Evolutionary conservation across 2,113 vertebrate genomes (phyloP), one percentile per base, ranked within the genome.

Genomic region (Anseranas semipalmata): DNA sequence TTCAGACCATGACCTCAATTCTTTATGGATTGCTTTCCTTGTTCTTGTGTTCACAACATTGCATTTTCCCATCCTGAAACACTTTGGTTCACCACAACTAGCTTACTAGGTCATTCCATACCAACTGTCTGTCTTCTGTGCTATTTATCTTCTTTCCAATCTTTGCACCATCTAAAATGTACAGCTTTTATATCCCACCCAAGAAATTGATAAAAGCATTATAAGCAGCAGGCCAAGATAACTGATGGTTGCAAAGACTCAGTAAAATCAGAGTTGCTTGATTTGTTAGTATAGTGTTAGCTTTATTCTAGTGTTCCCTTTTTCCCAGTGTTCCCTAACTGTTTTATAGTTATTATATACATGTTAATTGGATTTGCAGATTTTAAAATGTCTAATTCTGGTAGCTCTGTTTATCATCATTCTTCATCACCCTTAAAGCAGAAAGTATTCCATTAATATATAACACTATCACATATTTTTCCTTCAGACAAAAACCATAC

Each of bases 1-100:
- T 96, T 95, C 81, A 96, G 84, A 92, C 84, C 91, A 50, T 94
- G 94, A 93, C 95, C 95, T 96, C 94, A 94, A 95, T 97, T 96
- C 93, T 94, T 97, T 75, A 89, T 72, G 89, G 81, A 95, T 94
- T 95, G 71, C 77, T 97, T 96, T 92, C 73, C 93, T 95, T 95
- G 77, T 78, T 89, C 87, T 89, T 96, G 46, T 97, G 89, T 96
- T 96, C 94, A 95, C 94, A 93, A 91, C 95, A 85, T 89, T 85
- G 35, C 19, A 4, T 96, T 96, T 95, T 94, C 84, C 84, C 70
- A 62, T 91, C 84, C 77, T 68, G 58, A 94, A 89, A 87, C 39
- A 87, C 82, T 96, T 93, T 79, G 74, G 89, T 94, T 96, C 89
- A 93, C 95, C 95, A 95, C 95, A 95, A 73, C 53, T 82, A 58